Evolutionary conservation across 2,113 vertebrate genomes (phyloP).

Genomic region (Acrocephalus arundinaceus): DNA sequence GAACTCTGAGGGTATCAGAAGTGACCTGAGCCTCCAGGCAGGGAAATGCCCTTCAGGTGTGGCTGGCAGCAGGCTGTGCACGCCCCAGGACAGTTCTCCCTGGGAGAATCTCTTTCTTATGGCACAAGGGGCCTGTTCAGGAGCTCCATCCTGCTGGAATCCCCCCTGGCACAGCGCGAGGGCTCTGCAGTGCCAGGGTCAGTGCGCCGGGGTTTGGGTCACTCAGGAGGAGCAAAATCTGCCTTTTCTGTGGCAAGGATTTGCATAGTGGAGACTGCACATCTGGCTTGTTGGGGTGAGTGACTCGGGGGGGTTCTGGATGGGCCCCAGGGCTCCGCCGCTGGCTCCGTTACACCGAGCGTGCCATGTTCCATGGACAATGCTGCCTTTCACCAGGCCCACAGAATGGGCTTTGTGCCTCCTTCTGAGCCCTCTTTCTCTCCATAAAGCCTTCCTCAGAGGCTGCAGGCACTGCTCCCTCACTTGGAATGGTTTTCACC

Average conservation of each 20-base stretch:
- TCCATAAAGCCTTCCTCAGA: neutral
- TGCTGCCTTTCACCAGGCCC: constrained; percentile 35
- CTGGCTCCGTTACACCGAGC: fast-evolving
- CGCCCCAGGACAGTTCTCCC: fast-evolving
- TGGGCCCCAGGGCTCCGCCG: neutral
- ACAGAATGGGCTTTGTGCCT: constrained; percentile 51
- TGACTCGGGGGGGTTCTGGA: neutral
- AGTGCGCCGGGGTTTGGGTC: fast-evolving
- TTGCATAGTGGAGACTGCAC: neutral
- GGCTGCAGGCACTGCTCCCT: neutral
- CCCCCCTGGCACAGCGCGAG: fast-evolving
- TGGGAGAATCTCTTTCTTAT: fast-evolving
- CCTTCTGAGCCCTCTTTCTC: constrained; percentile 13
- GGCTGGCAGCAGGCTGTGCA: neutral
- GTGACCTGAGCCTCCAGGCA: neutral
- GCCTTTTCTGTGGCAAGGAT: neutral
- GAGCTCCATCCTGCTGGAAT: fast-evolving
- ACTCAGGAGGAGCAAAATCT: neutral
- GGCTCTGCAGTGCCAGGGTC: neutral
- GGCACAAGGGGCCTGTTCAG: neutral
- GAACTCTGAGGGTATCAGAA: neutral
- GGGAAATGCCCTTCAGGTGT: neutral
- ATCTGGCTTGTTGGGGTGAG: neutral
- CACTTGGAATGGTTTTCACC: neutral
- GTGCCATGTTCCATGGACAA: neutral